Evolutionary conservation across 64 coral and sea anemone genomes (phyloP).

Genomic region (Cladopsammia gracilis): DNA sequence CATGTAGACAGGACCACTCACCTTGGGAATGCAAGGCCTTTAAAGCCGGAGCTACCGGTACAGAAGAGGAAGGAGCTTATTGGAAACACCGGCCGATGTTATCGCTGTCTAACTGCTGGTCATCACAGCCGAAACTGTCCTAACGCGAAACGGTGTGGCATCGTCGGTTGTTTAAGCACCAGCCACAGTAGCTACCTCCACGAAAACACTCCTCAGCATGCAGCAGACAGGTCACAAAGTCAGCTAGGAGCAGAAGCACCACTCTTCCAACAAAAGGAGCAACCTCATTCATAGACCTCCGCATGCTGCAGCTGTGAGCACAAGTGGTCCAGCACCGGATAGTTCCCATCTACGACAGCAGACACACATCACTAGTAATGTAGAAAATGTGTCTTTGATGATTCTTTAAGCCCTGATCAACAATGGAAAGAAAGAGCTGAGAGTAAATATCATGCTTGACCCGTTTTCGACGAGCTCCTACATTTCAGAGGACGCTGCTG

Average conservation of each 20-base stretch:
- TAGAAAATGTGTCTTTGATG: slow-evolving; percentile 51
- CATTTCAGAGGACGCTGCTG: too few relatives aligned
- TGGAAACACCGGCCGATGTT: slow-evolving; percentile 11
- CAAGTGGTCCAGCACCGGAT: background rate
- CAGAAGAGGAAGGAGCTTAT: slow-evolving; percentile 39
- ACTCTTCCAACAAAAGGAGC: background rate
- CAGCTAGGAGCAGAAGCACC: background rate
- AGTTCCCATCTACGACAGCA: background rate
- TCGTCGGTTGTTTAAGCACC: slow-evolving; percentile 1
- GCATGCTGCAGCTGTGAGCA: background rate
- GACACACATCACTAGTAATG: slow-evolving; percentile 4
- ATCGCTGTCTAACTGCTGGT: slow-evolving; percentile 10
- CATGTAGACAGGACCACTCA: slow-evolving; percentile 38
- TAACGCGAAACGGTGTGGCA: background rate
- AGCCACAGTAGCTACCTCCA: slow-evolving; percentile 14
- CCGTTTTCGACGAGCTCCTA: slow-evolving; percentile 57
- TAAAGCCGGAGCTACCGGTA: slow-evolving; percentile 21
- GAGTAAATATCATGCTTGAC: slow-evolving; percentile 66
- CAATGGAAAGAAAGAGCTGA: slow-evolving; percentile 2
- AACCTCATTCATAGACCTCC: background rate
- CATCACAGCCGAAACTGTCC: slow-evolving; percentile 4
- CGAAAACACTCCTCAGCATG: background rate
- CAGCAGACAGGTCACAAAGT: background rate
- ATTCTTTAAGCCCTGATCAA: slow-evolving; percentile 30
- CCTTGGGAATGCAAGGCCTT: slow-evolving; percentile 24